Evolutionary conservation across 2,113 vertebrate genomes (phyloP).

Genomic region (Xiphophorus hellerii): DNA sequence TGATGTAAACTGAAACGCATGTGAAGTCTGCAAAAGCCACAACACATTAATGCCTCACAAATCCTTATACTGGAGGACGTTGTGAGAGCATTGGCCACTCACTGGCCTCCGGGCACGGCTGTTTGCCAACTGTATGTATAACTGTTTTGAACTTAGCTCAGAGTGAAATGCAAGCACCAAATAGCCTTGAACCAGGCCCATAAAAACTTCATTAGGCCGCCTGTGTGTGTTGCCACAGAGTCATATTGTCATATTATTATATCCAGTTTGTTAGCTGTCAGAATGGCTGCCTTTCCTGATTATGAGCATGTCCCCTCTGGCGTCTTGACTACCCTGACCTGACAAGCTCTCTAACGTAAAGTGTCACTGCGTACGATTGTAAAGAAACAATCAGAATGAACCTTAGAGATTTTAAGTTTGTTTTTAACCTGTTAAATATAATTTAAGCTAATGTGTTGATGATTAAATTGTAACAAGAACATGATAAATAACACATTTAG

Average conservation of each 20-base stretch:
- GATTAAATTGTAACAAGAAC: not conserved
- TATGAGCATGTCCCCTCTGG: slow-evolving; percentile 26
- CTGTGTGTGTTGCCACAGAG: slow-evolving; percentile 7
- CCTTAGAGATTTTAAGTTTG: slow-evolving; percentile 3
- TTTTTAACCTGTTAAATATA: not conserved
- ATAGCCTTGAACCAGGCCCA: slow-evolving; percentile 43
- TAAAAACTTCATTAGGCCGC: slow-evolving; percentile 46
- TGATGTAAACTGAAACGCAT: slow-evolving; percentile 63
- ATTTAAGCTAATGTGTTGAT: not conserved
- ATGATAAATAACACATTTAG: not conserved
- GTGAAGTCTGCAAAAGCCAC: slow-evolving; percentile 52
- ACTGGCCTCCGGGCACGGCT: slow-evolving; percentile 33
- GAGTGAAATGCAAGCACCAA: slow-evolving; percentile 36
- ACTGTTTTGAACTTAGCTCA: slow-evolving; percentile 38
- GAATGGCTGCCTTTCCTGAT: slow-evolving; percentile 46
- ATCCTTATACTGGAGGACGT: slow-evolving; percentile 63
- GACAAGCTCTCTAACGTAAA: slow-evolving; percentile 42
- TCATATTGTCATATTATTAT: slow-evolving; percentile 14
- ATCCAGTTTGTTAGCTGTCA: slow-evolving; percentile 25
- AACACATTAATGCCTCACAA: slow-evolving; percentile 60
- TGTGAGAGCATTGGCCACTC: slow-evolving; percentile 45
- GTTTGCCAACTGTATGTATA: slow-evolving; percentile 54
- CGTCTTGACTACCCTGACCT: slow-evolving; percentile 32
- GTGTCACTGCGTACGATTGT: slow-evolving; percentile 33
- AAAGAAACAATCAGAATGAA: slow-evolving; percentile 20